phyloP scores from a whole-genome alignment of 1,140 invertebrate genomes.

The Thalassaphorura encarpata region DNA sequence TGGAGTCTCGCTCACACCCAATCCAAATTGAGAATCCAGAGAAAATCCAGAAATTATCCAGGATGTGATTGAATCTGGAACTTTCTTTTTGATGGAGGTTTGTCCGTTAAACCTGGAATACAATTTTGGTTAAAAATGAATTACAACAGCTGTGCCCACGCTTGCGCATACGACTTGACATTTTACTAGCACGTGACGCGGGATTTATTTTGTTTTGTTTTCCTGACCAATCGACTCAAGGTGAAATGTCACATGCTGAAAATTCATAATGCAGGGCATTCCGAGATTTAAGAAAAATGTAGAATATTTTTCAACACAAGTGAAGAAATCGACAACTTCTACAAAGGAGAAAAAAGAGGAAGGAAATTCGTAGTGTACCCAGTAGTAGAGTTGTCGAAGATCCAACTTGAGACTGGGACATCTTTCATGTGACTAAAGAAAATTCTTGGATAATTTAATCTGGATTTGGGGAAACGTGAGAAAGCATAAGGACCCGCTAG shows the following conservation, averaged over 20 bases:
- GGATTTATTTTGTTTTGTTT: too few relatives aligned
- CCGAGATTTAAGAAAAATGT: too few relatives aligned
- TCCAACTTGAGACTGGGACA: conserved; percentile 65
- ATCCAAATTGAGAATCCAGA: conserved; percentile 59
- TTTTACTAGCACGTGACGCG: too few relatives aligned
- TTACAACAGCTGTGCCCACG: too few relatives aligned
- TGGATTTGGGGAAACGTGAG: conserved; percentile 67
- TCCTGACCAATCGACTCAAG: too few relatives aligned
- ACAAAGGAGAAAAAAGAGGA: conserved; percentile 8
- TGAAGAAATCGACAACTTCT: too few relatives aligned
- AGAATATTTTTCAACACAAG: too few relatives aligned
- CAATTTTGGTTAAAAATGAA: neutral
- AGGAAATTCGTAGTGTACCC: conserved; percentile 50
- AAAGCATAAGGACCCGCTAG: conserved; percentile 81
- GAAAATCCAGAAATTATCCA: conserved; percentile 91
- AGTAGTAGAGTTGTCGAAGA: conserved; percentile 69
- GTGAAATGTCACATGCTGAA: too few relatives aligned
- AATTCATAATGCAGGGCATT: too few relatives aligned
- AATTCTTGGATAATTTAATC: conserved; percentile 58
- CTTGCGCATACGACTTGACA: too few relatives aligned
- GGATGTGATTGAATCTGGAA: conserved; percentile 83
- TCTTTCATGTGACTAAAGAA: conserved; percentile 48
- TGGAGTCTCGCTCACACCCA: conserved; percentile 63
- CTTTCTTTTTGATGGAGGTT: conserved; percentile 42
- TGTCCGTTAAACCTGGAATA: conserved; percentile 44